Evolutionary conservation across 2,113 vertebrate genomes (phyloP), one percentile per base, ranked within the genome.

Genomic region (Chloropsis hardwickii): DNA sequence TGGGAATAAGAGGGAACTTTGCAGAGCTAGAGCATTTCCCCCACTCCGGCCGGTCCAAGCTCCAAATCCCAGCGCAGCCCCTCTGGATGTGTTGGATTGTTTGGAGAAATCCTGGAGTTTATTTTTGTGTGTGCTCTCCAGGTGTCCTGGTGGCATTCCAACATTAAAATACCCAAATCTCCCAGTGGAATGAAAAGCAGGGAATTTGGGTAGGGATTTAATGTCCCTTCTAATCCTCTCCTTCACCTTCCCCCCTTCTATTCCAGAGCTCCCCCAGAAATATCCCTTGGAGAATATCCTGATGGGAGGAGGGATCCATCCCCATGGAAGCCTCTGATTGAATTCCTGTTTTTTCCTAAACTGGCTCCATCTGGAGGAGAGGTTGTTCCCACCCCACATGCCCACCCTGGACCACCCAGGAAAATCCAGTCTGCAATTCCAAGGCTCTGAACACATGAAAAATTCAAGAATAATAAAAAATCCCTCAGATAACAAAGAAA

Each of bases 21-120:
- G 28, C 37, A n/a, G 37, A 81, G 21, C 14, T 35, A 23, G 35
- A 47, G 48, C 9, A 2, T n/a, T 42, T 50, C 8, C 15, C 14
- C 60, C 1, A 0, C 47, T 24, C 31, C 0, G 0, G 45, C 60
- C 8, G 1, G 47, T 33, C 45, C 0, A 0, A 50, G 54, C 67
- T 80, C 62, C 12, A 16, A 22, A 31, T 37, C 65, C 53, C 58
- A 35, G 48, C 0, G 0, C 1, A 47, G 5, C 5, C 33, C 15
- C n/a, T 53, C 23, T 1, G 11, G 64, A 24, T 27, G 78, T 21
- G 10, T 23, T 33, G 90, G 70, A 71, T 29, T 8, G 1, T 35
- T 72, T 29, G 5, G 17, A 50, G 39, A 86, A 91, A 81, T 72
- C 79, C 76, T 20, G 1, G 3, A 0, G 50, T 48, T 92, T 80